A percentile compares a stretch with the other conserved stretches of the same genome.
phyloP scores from a whole-genome alignment of 2,113 vertebrate genomes.

The Aegotheles bennettii region DNA sequence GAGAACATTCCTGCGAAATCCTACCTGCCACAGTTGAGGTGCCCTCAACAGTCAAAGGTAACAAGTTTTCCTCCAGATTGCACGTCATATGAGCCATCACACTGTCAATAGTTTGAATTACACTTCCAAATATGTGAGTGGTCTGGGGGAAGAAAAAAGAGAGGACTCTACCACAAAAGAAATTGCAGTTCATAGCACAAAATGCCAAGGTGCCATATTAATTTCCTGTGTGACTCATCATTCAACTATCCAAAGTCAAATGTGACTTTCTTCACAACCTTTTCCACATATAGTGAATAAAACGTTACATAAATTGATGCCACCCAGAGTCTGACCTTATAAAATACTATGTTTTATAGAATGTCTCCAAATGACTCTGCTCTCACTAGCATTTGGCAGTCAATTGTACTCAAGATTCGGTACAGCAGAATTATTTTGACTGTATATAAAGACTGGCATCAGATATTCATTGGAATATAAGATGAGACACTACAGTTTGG shows the following conservation, averaged over 20 bases:
- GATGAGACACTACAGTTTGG: not conserved
- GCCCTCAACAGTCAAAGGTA: slow-evolving; percentile 73
- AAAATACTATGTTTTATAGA: not conserved
- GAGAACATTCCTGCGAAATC: not conserved
- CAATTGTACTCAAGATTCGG: not conserved
- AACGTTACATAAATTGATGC: not conserved
- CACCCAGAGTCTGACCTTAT: not conserved
- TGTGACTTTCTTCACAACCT: not conserved
- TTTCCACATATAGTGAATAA: not conserved
- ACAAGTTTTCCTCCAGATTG: slow-evolving; percentile 64
- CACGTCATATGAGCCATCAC: slow-evolving; percentile 81
- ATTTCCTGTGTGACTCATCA: not conserved
- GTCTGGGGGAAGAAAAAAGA: slow-evolving; percentile 29
- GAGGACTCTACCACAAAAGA: not conserved
- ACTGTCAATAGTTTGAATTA: slow-evolving; percentile 84
- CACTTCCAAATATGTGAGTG: slow-evolving; percentile 65
- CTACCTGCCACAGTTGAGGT: slow-evolving; percentile 87
- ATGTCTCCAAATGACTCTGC: not conserved
- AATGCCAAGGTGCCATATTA: not conserved
- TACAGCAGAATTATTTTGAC: not conserved
- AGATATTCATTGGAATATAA: not conserved
- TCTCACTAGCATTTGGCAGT: not conserved
- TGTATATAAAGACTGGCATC: too few species aligned
- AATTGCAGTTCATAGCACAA: not conserved
- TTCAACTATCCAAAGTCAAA: not conserved